Evolutionary conservation across 2,888 invertebrate species (phyloP).

Genomic region (Perdita meconis): DNA sequence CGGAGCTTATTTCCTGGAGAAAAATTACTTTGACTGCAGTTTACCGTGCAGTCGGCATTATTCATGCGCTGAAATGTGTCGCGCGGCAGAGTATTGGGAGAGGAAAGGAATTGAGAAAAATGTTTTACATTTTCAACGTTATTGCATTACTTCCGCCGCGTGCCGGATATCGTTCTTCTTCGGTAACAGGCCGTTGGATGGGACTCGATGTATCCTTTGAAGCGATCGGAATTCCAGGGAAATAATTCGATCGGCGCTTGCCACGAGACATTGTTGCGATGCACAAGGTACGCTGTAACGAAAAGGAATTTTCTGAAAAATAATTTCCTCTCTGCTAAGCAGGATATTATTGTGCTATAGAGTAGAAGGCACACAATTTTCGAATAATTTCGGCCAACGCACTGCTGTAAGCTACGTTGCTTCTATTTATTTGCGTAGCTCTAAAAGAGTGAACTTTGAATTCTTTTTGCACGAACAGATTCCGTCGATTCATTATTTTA

Average conservation of each 20-base stretch:
- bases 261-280: background rate
- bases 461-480: too few relatives aligned
- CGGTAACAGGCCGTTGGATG: conserved; percentile 3
- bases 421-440: too few relatives aligned
- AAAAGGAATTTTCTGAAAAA: background rate
- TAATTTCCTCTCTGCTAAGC: background rate
- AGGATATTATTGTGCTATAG: too few relatives aligned
- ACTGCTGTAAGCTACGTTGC: too few relatives aligned
- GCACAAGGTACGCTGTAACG: background rate
- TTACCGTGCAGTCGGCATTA: conserved; percentile 24
- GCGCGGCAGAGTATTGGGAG: background rate
- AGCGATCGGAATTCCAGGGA: background rate
- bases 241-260: background rate
- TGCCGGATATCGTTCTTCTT: conserved; percentile 12
- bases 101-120: conserved; percentile 52
- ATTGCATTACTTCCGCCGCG: conserved; percentile 32
- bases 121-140: conserved; percentile 49
- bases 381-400: too few relatives aligned
- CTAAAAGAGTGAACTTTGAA: too few relatives aligned
- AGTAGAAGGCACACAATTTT: too few relatives aligned
- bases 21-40: conserved; percentile 34
- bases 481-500: too few relatives aligned
- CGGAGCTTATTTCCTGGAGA: conserved; percentile 16
- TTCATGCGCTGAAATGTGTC: conserved; percentile 13
- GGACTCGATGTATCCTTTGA: conserved; percentile 5